These are phyloP conservation scores for Dorcus hopei DNA, from an alignment of 2,888 invertebrate genomes.

Conservation along the genomic window DNA sequence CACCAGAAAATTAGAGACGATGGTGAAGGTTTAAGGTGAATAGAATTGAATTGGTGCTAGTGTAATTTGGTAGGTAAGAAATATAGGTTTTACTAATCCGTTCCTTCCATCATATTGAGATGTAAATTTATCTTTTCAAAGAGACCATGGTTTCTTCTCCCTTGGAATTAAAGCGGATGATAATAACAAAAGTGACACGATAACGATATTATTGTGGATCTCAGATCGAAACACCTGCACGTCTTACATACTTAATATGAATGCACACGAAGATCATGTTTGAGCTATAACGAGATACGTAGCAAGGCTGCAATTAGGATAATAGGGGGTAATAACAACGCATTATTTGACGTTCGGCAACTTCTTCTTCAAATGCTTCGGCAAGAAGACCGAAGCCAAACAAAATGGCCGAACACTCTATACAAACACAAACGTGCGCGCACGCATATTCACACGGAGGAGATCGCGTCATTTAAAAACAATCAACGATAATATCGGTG, in stretches of 20 bases:
- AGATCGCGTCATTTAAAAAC: slow-evolving; percentile 35
- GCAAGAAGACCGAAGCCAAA: neutral
- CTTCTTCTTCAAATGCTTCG: slow-evolving; percentile 1
- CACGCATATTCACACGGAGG: slow-evolving; percentile 1
- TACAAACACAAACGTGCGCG: neutral
- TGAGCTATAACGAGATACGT: slow-evolving; percentile 9
- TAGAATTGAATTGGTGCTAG: no score
- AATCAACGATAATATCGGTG: slow-evolving; percentile 42
- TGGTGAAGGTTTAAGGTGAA: no score
- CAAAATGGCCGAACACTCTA: neutral
- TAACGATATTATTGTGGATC: neutral
- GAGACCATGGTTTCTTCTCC: no score
- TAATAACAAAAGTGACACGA: neutral
- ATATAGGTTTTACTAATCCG: no score
- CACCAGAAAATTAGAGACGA: no score
- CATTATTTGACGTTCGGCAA: slow-evolving; percentile 5
- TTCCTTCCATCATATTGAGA: no score
- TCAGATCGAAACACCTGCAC: slow-evolving; percentile 1
- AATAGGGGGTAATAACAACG: slow-evolving; percentile 5
- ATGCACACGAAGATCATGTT: slow-evolving; percentile 3
- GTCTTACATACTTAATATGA: neutral
- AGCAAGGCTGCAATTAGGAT: slow-evolving; percentile 7
- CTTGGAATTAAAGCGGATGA: no score
- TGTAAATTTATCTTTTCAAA: no score
- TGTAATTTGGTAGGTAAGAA: no score